Base-by-base conservation (phyloP, 2,797 vertebrate genomes). In the Acipenser ruthenus region DNA sequence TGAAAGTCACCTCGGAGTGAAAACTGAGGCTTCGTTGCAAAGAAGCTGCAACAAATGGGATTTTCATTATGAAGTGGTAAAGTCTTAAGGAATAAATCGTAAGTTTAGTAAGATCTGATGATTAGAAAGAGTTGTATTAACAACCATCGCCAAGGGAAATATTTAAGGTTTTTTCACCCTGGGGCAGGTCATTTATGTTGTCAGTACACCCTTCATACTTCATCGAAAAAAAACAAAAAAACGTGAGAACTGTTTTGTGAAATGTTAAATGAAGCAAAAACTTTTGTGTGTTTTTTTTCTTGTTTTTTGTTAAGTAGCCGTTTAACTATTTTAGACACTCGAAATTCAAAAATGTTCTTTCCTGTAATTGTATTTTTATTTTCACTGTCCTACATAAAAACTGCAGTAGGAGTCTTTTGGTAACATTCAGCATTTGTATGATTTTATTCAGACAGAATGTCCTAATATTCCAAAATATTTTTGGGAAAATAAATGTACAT, bases 191-290 rank as follows among this genome's bases (percentile, higher is more conserved):
- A 71, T 91, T 91, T 89, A 87, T 87, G 81, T 79, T 85, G 88
- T 90, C 86, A 89, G 74, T 82, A 78, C 68, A 81, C 79, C 78
- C 80, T 88, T 87, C 84, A 81, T 79, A 80, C 77, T 76, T 70
- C 76, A 77, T 72, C 73, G 0, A 18, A 13, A 51, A 23, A 55
- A 72, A 72, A 77, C 67, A 74, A 70, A 73, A 78, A 86, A 85
- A 87, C 89, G 89, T 93, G 91, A 91, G 90, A 95, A 91, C 53
- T 10, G 53, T 56, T 56, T 85, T 78, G 79, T 84, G 86, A 90
- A 89, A 89, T 78, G 73, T 84, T 86, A 90, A 84, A 89, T 79
- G 79, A 73, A 37, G 23, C 23, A 37, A 37, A 37, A 37, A 37
- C 23, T 37, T 37, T 37, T 37, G 23, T 37, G 23, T 23, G 23